Evolutionary conservation across 2,113 vertebrate genomes (phyloP).

Genomic region (Xenus cinereus): DNA sequence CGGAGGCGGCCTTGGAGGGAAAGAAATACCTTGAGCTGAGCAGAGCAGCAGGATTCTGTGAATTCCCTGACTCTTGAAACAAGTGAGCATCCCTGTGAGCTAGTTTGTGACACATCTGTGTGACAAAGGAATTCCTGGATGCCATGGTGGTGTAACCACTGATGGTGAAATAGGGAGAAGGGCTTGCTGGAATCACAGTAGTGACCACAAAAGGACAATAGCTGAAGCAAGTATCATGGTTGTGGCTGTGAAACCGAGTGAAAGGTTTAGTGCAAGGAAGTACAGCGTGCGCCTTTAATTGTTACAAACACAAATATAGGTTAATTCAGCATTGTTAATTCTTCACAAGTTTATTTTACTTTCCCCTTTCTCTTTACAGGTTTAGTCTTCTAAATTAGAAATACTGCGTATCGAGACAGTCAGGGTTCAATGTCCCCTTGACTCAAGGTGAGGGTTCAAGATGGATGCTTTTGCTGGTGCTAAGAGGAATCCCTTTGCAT

Average conservation of each 20-base stretch:
- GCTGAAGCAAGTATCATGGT: not conserved
- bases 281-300: not conserved
- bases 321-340: not conserved
- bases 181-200: not conserved
- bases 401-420: not conserved
- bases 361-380: not conserved
- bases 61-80: not conserved
- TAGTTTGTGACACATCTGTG: accelerated
- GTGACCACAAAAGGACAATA: not conserved
- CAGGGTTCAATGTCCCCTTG: not conserved
- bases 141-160: not conserved
- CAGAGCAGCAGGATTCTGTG: not conserved
- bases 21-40: not conserved
- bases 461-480: not conserved
- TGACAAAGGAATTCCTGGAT: not conserved
- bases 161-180: not conserved
- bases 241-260: not conserved
- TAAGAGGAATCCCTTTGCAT: not conserved
- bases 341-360: not conserved
- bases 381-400: not conserved
- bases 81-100: not conserved
- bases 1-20: not conserved
- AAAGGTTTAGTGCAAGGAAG: not conserved
- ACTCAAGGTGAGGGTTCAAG: not conserved
- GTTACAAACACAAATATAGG: not conserved